Base-by-base conservation (phyloP, 2,888 invertebrate genomes). In the Cacoxenus indagator region DNA sequence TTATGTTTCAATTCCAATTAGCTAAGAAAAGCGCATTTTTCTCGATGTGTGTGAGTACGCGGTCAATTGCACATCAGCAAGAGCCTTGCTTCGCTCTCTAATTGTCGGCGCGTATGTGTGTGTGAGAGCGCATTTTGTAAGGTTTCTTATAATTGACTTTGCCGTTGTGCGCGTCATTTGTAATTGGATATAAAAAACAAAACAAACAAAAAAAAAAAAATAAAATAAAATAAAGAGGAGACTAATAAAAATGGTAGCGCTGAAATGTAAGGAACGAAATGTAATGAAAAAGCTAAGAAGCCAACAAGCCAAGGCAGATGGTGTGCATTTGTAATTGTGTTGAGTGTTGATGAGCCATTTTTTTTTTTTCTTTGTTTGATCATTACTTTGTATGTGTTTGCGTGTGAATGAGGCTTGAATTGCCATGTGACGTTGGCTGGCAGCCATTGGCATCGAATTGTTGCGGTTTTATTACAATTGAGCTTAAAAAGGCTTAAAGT, bases 1-100 rank as follows among this genome's bases (percentile, higher is more conserved):
- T 87, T 87, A 87, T 87, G 87, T 87, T 87, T 87, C 87, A 83
- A 84, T 87, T 85, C 85, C 87, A 87, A 87, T 87, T 87, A 87
- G 86, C 82, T 76, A 73, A 70, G 74, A 80, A 75, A 80, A 79
- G 75, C 81, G 76, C 79, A 73, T 76, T 78, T 76, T 79, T 46
- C 77, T 81, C 29, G 27, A n/a, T 57, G 37, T 37, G 37, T 37
- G 37, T 37, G 37, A 11, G 37, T 81, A 76, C 73, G 74, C 73
- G 74, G 74, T 69, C 74, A 69, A 59, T 74, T 77, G 68, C 57
- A 54, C 54, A 4, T 48, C 22, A n/a, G 9, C 55, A 24, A 27
- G 14, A 27, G 14, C 4, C 2, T 51, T 19, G 51, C 2, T 14
- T 19, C 17, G 17, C 51, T 8, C 22, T 19, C 22, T 19, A 11